Conservation (phyloP, 1,140 invertebrate genomes). For the Psix sp. region DNA sequence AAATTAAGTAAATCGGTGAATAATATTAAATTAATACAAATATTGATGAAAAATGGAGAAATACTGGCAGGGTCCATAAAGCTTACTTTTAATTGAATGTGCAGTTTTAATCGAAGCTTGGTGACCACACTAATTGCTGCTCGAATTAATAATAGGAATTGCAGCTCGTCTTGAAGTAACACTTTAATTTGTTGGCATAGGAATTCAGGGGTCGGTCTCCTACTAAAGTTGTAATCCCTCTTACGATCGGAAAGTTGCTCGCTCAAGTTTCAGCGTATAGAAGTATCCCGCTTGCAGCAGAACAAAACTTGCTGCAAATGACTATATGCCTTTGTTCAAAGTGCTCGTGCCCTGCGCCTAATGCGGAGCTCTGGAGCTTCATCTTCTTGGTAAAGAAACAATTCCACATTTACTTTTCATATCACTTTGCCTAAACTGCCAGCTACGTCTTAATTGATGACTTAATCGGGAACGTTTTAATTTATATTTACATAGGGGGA, state of each 20-base stretch:
- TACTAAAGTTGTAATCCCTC: slow-evolving; percentile 68
- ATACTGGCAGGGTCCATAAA: no score
- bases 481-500: no score
- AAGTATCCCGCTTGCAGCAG: slow-evolving; percentile 26
- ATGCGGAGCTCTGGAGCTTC: slow-evolving; percentile 10
- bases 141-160: slow-evolving; percentile 43
- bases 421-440: no score
- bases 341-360: slow-evolving; percentile 33
- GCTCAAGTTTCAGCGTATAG: slow-evolving; percentile 59
- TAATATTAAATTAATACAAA: no score
- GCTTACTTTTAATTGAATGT: neutral
- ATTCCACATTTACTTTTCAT: slow-evolving; percentile 29
- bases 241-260: slow-evolving; percentile 65
- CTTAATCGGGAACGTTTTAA: no score
- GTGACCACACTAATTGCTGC: slow-evolving; percentile 17
- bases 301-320: slow-evolving; percentile 63
- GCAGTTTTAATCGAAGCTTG: slow-evolving; percentile 18
- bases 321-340: slow-evolving; percentile 58
- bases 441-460: no score
- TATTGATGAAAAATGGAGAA: no score
- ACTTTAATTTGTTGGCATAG: slow-evolving; percentile 63
- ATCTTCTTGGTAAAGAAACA: no score
- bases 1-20: no score
- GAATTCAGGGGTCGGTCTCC: slow-evolving; percentile 48
- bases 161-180: slow-evolving; percentile 34